phyloP scores from a whole-genome alignment of 2,113 vertebrate species.

The Cromileptes altivelis region DNA sequence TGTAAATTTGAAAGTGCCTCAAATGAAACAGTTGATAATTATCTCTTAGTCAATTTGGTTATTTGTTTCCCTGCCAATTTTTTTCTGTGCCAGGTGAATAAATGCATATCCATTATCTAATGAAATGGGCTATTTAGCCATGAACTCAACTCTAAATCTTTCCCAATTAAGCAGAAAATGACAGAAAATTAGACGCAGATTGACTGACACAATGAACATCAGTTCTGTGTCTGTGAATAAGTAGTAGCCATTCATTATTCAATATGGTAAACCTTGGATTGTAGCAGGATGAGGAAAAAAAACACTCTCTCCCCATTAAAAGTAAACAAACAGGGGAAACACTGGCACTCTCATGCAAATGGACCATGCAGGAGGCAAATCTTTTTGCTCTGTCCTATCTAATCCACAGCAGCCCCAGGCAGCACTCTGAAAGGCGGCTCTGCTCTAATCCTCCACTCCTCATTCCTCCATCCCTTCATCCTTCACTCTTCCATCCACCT shows the following conservation, averaged over 20 bases:
- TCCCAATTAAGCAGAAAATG: conserved; percentile 60
- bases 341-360: conserved; percentile 77
- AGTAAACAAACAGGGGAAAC: conserved; percentile 77
- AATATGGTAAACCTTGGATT: conserved; percentile 57
- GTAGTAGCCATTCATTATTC: conserved; percentile 62
- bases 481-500: conserved; percentile 52
- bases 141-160: conserved; percentile 56
- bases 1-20: conserved; percentile 55
- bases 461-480: conserved; percentile 71
- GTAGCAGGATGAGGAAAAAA: conserved; percentile 38
- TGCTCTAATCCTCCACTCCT: conserved; percentile 76
- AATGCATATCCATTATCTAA: conserved; percentile 60
- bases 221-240: conserved; percentile 37
- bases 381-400: conserved; percentile 75
- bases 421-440: conserved; percentile 70
- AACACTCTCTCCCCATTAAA: conserved; percentile 64
- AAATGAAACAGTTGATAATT: conserved; percentile 72
- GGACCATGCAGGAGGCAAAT: conserved; percentile 73
- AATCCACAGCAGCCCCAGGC: conserved; percentile 77
- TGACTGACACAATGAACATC: conserved; percentile 54
- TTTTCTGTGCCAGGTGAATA: conserved; percentile 58
- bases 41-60: conserved; percentile 42
- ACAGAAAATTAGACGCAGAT: conserved; percentile 51
- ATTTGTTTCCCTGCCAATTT: conserved; percentile 65
- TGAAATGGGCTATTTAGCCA: conserved; percentile 40